Evolutionary conservation across 2,113 vertebrate genomes (phyloP), one percentile per base, ranked within the genome.

Genomic region (Scomber japonicus): DNA sequence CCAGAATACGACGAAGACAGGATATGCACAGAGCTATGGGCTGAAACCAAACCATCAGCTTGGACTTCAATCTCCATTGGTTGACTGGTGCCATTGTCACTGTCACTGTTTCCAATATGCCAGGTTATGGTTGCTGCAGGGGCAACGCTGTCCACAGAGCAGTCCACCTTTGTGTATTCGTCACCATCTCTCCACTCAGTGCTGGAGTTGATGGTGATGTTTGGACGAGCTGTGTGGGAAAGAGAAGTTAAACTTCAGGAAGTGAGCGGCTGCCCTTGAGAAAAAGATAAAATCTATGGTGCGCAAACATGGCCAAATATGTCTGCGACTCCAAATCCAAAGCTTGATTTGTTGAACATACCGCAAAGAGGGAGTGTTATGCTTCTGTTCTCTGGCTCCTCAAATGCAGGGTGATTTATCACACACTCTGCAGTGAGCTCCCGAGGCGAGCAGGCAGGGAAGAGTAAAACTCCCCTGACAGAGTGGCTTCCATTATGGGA

Each of bases 361-460:
- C 93, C 91, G 67, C 93, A 95, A 17, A 64, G 62, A 66, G 91
- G 91, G 80, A 94, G 84, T 19, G 72, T 65, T 60, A 92, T 50
- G 63, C 82, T 88, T 74, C 90, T 91, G 71, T 75, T 88, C 71
- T 92, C 68, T 55, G 88, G 64, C 64, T 85, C 40, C 57, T 75
- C 66, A 51, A 95, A 88, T 3, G 59, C 81, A 11, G 89, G 88
- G 78, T 94, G 94, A 84, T 92, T 81, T 78, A 95, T 89, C 72
- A 94, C 68, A 55, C 94, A 94, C 80, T 81, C 45, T 61, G 91
- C 86, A 69, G 71, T 84, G 82, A 85, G 78, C 74, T 92, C 85
- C 78, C 72, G 44, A 48, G 86, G 61, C 70, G 60, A 81, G 82
- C 93, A 94, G 67, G 71, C 71, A 57, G 91, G 92, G 86, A 95